These are phyloP conservation scores for Ectemnius continuus DNA, from an alignment of 2,888 invertebrate species.

Conservation along the genomic window DNA sequence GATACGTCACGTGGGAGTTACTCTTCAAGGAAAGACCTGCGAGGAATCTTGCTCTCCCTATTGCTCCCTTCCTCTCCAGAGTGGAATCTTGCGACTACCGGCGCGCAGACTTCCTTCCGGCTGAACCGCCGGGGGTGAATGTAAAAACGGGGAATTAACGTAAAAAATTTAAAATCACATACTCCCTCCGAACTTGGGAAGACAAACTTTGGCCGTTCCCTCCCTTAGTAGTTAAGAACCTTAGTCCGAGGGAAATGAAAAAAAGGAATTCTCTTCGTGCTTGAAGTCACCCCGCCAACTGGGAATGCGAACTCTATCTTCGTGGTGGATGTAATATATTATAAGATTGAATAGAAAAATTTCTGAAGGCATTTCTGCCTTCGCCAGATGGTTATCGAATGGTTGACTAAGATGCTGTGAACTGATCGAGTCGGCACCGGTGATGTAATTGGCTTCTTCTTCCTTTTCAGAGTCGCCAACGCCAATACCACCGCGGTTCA, in stretches of 20 bases:
- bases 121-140: conserved; percentile 1
- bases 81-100: conserved; percentile 10
- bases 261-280: conserved; percentile 8
- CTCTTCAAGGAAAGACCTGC: conserved; percentile 28
- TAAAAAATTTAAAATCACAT: conserved; percentile 30
- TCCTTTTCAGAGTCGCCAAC: conserved; percentile 72
- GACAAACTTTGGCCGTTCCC: conserved; percentile 36
- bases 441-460: neutral
- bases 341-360: no score
- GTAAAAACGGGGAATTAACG: conserved; percentile 18
- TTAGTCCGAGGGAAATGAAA: neutral
- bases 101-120: neutral
- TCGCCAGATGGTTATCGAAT: neutral
- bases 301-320: no score
- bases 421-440: neutral
- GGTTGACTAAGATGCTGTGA: neutral
- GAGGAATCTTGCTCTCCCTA: conserved; percentile 17
- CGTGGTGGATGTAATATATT: no score
- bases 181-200: conserved; percentile 26
- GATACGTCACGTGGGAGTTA: conserved; percentile 29
- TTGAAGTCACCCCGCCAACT: conserved; percentile 8
- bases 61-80: neutral
- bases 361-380: neutral
- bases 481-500: conserved; percentile 75
- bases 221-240: neutral